A percentile compares a stretch with the other conserved stretches of the same genome.
These are phyloP conservation scores for Andrena flavipes DNA, from an alignment of 2,888 invertebrate genomes.

Conservation along the genomic window DNA sequence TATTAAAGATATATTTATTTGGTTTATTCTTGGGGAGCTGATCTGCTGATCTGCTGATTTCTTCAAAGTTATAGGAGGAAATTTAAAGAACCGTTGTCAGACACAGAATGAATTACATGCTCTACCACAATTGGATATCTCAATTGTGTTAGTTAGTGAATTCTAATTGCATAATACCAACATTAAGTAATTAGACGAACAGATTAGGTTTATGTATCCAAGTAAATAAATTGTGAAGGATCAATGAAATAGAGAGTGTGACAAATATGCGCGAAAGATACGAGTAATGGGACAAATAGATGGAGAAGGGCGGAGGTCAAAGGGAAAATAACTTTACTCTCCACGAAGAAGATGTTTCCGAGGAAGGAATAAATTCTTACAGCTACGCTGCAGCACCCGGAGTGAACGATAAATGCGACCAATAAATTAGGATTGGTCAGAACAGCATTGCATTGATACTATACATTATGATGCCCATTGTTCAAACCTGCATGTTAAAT, in stretches of 20 bases:
- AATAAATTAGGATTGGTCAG: constrained; percentile 89
- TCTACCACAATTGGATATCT: too few relatives aligned
- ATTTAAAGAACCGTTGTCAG: too few relatives aligned
- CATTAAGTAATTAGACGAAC: not conserved
- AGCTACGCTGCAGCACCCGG: constrained; percentile 80
- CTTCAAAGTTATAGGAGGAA: too few relatives aligned
- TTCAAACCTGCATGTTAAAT: constrained; percentile 87
- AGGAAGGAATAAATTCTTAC: constrained; percentile 47
- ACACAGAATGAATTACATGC: too few relatives aligned
- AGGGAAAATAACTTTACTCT: constrained; percentile 17
- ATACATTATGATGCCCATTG: constrained; percentile 86
- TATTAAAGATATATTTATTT: too few relatives aligned
- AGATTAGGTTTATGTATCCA: not conserved
- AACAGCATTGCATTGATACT: constrained; percentile 86
- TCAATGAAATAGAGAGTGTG: constrained; percentile 33
- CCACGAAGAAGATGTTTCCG: constrained; percentile 37
- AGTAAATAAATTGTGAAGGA: constrained; percentile 17
- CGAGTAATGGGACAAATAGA: constrained; percentile 45
- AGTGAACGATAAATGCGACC: constrained; percentile 89
- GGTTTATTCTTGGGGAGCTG: too few relatives aligned
- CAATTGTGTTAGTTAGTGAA: too few relatives aligned
- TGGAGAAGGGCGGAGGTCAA: constrained; percentile 3
- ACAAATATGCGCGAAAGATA: constrained; percentile 42
- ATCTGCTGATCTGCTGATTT: too few relatives aligned
- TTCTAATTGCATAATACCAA: not conserved